phyloP scores from a whole-genome alignment of 2,797 vertebrate genomes.

The Pempheris klunzingeri region DNA sequence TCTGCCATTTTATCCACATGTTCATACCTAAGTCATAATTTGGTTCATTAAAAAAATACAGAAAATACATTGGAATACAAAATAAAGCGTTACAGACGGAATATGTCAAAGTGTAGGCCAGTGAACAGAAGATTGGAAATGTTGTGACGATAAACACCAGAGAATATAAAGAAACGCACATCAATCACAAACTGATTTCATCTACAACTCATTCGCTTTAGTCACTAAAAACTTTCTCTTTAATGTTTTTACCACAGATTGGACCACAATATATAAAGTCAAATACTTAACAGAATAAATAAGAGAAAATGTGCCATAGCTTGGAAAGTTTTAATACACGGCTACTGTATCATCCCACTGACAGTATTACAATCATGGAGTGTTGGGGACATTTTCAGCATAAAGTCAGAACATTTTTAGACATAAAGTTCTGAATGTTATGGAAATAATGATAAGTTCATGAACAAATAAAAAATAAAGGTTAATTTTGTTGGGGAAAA shows the following conservation, averaged over 20 bases:
- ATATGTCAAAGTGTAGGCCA: slow-evolving; percentile 1
- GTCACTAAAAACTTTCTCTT: background rate
- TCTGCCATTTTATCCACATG: slow-evolving; percentile 20
- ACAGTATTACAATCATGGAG: background rate
- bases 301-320: slow-evolving; percentile 45
- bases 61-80: slow-evolving; percentile 38
- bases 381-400: background rate
- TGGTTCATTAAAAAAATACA: slow-evolving; percentile 28
- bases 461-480: background rate
- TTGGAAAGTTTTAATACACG: slow-evolving; percentile 15
- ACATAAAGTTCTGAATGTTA: background rate
- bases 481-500: background rate
- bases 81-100: slow-evolving; percentile 31
- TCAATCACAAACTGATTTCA: background rate
- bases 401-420: background rate
- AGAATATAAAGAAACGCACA: slow-evolving; percentile 6
- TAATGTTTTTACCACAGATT: slow-evolving; percentile 51
- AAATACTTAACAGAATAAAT: slow-evolving; percentile 59
- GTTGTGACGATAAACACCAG: slow-evolving; percentile 4
- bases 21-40: slow-evolving; percentile 1
- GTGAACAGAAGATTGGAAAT: slow-evolving; percentile 34
- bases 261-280: slow-evolving; percentile 41
- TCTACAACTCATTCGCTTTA: background rate
- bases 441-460: background rate
- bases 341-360: slow-evolving; percentile 8